Base-by-base conservation (phyloP, 2,888 invertebrate species). In the Galerucella nymphaeae region DNA sequence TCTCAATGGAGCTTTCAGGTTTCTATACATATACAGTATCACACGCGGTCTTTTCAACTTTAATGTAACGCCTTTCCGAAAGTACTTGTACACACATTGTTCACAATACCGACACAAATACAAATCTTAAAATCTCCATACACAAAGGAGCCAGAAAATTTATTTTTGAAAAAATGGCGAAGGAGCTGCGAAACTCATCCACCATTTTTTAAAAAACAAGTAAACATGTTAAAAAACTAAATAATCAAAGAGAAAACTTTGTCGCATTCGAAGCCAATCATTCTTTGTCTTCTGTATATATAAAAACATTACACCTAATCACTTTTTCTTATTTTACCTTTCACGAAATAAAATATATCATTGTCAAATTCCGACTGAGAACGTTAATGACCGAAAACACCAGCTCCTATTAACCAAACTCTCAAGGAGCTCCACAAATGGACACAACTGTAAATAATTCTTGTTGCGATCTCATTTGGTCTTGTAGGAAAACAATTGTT, bases 1-100 rank as follows among this genome's bases (percentile, higher is more conserved):
- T 53, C n/a, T 53, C 53, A 53, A 53, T 53, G 53, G 53, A 53
- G 53, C 53, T 53, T 53, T 53, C 53, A 53, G 53, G 6, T 16
- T 16, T 53, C 53, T 53, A 53, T 53, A 53, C n/a, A 53, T 53
- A 53, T 53, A 53, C 16, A 53, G 53, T 16, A 53, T 53, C 53
- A 9, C 8, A 16, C 53, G 53, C 9, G 8, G n/a, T 53, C 13
- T 53, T 53, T 53, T 53, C 53, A 6, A 16, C 53, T 53, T 53
- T 53, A 53, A n/a, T 53, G 53, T 16, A 16, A n/a, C 16, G n/a
- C 16, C 2, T n/a, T 10, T 53, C 53, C 53, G 8, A 53, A 53
- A 53, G 53, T 8, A 53, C 16, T 53, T 53, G 14, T 6, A 53
- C 53, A 53, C 53, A 53, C 9, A 53, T 53, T 53, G 53, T 53